Base-by-base conservation (phyloP, 2,888 invertebrate species). In the Agrotis clavis region DNA sequence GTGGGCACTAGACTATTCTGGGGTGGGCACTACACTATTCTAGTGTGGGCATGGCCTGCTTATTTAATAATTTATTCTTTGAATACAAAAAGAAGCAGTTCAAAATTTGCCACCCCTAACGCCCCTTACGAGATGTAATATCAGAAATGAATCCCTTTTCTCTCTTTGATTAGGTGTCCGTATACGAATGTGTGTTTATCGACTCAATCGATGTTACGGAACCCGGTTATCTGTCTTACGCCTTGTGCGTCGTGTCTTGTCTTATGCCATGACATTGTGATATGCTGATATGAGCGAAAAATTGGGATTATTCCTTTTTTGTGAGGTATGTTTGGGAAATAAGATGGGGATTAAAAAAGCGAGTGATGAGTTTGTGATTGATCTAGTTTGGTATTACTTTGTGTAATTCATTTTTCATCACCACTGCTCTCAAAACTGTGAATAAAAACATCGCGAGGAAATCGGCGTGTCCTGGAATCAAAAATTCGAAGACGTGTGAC, bases 151-250 rank as follows among this genome's bases (percentile, higher is more conserved):
- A 86, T 88, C 79, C 82, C 78, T 76, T 83, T 71, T 66, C 71
- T 48, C 67, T n/a, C 72, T 83, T 80, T 87, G 88, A 88, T 88
- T 88, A 85, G 85, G 84, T 85, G 85, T 85, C 47, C 50, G 75
- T 81, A 73, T 84, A 71, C 70, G 61, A 79, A 84, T 82, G 79
- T 66, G 30, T 67, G 82, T 71, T 83, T 82, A 79, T 83, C 79
- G 71, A 60, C 63, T 54, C 53, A 25, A 64, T 78, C 78, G 53
- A 67, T 67, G 78, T 48, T 41, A 53, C 70, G 70, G 74, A 30
- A 50, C 19, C 51, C 60, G 3, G 53, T 64, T 72, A 73, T 62
- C 64, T 50, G 51, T 48, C 30, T 63, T 21, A n/a, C 53, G 41
- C 16, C 19, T 51, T 19, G 57, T 50, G 56, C 11, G 30, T 35